Base-by-base conservation (phyloP, 2,797 vertebrate genomes). In the Trematomus bernacchii region DNA sequence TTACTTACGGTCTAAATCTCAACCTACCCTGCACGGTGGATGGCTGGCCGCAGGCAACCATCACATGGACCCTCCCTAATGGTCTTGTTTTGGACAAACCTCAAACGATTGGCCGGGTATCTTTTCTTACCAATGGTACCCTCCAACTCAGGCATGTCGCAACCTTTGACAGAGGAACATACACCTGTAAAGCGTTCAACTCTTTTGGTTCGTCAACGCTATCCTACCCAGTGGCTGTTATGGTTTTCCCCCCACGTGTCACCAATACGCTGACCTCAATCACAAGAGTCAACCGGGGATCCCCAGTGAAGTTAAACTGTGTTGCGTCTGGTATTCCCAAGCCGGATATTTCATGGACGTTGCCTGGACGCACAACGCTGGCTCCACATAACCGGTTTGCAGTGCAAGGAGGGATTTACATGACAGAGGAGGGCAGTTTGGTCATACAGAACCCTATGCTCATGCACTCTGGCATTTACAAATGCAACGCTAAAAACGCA, bases 271-370 rank as follows among this genome's bases (percentile, higher is more conserved):
- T 94, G 16, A 72, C 86, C 11, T 92, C 95, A 33, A 89, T 95
- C 61, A 93, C 92, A 15, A 92, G 90, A 73, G 93, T 91, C 10
- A 76, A 63, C 80, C 86, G 93, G 60, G 95, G 95, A 48, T 87
- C 91, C 6, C 73, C 91, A 4, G 93, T 96, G 55, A 92, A 73
- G 18, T 77, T 96, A 44, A 84, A 85, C 9, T 96, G 95, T 55
- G 44, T 89, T 5, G 93, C 93, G 0, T 73, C 79, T 54, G 95
- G 95, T 14, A 92, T 93, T 70, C 95, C 96, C 53, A 95, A 93
- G 73, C 95, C 95, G 0, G 94, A 96, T 16, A 95, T 96, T 81
- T 94, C 95, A n/a, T 96, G 96, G 96, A 96, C 95, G 10, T 82
- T 96, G 66, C 96, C 95, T 51, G 95, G 95, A 40, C 91, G 95